Evolutionary conservation across 2,888 invertebrate species (phyloP), one percentile per base, ranked within the genome.

Genomic region (Lithophane ornitopus): DNA sequence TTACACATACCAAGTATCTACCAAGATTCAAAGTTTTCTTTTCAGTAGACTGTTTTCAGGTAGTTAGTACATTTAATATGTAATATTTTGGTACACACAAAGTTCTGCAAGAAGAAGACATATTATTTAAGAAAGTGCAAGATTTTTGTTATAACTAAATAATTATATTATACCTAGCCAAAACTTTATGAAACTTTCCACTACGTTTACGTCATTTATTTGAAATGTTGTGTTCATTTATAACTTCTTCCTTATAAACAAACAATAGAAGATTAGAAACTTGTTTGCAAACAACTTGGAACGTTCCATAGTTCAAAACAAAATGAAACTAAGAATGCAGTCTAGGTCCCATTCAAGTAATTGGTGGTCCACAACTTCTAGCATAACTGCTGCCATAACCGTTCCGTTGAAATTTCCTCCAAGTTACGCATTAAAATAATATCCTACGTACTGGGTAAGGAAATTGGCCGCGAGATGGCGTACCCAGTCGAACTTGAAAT

Each of bases 401-500:
- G 87, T 94, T 93, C 89, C 88, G 81, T 86, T 70, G 91, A 89
- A 93, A 93, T 91, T 93, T 89, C 89, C 89, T 90, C 90, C 90
- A 88, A 92, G 90, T 92, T 91, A 92, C 90, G 92, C 92, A 93
- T 94, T 94, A 94, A 92, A 94, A 92, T 94, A 92, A 93, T 93
- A 92, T 91, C 91, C 89, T 82, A 85, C 87, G 87, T 88, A 87
- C 88, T 76, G 86, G 90, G 91, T 93, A 90, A 90, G 93, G 91
- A 93, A 94, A 95, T 94, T 93, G 94, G 91, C 94, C 93, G 90
- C 90, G 89, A 94, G 92, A 94, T 94, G 94, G 93, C 91, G 91
- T 79, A 85, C 84, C 74, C 63, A 88, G 88, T 89, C 89, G 88
- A 93, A 95, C 92, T 94, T 95, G 88, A 92, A 92, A 91, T 93